A percentile compares a stretch with the other conserved stretches of the same genome.
Evolutionary conservation across 2,113 vertebrate genomes (phyloP).

Genomic region (Equus przewalskii): DNA sequence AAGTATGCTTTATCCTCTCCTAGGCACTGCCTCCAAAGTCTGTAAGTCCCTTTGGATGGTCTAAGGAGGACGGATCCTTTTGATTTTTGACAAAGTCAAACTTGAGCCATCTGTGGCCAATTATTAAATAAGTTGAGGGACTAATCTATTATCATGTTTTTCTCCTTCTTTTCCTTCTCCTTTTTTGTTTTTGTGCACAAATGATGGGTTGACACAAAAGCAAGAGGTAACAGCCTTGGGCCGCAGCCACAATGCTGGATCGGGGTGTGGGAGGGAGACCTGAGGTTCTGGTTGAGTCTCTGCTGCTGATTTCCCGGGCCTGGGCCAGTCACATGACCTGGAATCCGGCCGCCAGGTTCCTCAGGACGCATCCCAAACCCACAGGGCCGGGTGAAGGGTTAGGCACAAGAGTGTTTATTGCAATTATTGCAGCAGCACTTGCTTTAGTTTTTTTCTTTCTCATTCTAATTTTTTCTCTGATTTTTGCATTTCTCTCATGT

Average conservation of each 20-base stretch:
- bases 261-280: too few species aligned
- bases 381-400: fast-evolving
- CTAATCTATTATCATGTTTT: not conserved
- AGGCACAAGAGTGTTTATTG: not conserved
- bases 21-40: too few species aligned
- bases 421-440: fast-evolving
- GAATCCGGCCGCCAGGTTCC: fast-evolving
- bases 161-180: not conserved
- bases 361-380: fast-evolving
- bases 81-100: not conserved
- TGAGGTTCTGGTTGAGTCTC: too few species aligned
- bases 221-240: not conserved
- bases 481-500: not conserved
- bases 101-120: not conserved
- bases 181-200: not conserved
- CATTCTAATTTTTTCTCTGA: not conserved
- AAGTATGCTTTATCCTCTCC: not conserved
- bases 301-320: not conserved
- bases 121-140: not conserved
- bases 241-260: not conserved
- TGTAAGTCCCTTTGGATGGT: not conserved
- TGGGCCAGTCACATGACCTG: not conserved
- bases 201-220: not conserved
- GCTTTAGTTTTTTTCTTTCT: not conserved
- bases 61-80: too few species aligned